Conservation (phyloP, 2,888 invertebrate species). For the Lordiphosa andalusiaca region DNA sequence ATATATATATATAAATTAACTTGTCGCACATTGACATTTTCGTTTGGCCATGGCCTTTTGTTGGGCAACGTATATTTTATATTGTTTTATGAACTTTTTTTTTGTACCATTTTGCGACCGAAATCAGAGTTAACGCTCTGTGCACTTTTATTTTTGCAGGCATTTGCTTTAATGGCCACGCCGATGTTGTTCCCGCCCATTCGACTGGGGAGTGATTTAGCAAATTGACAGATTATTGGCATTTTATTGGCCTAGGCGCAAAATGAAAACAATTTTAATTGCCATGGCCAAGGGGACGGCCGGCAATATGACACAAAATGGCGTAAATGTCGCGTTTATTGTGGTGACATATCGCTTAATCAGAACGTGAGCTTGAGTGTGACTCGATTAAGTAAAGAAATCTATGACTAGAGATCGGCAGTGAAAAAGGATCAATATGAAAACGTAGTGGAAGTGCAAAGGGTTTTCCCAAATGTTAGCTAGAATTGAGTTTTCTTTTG, state of each 20-base stretch:
- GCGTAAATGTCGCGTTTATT: constrained; percentile 2
- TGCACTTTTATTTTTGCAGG: constrained; percentile 11
- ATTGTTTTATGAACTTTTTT: constrained; percentile 64
- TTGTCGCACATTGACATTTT: constrained; percentile 64
- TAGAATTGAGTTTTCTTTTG: no score
- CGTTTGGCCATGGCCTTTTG: constrained; percentile 53
- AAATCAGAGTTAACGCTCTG: constrained; percentile 29
- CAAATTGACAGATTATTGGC: constrained; percentile 70
- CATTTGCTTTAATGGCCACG: constrained; percentile 40
- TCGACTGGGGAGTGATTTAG: constrained; percentile 64
- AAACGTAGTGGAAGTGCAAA: no score
- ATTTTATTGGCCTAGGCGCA: constrained; percentile 49
- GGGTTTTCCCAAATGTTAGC: no score
- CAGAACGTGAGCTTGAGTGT: neutral
- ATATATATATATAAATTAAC: constrained; percentile 66
- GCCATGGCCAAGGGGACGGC: constrained; percentile 12
- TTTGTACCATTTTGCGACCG: constrained; percentile 15
- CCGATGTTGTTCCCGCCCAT: no score
- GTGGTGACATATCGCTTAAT: constrained; percentile 6
- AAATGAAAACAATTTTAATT: constrained; percentile 38
- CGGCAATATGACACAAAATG: neutral
- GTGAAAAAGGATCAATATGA: no score
- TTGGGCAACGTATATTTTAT: constrained; percentile 55
- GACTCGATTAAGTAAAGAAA: neutral
- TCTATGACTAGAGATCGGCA: neutral